A percentile compares a stretch with the other conserved stretches of the same genome.
These are phyloP conservation scores for Geophilus truncorum DNA, from an alignment of 2,888 invertebrate species.

Conservation along the genomic window DNA sequence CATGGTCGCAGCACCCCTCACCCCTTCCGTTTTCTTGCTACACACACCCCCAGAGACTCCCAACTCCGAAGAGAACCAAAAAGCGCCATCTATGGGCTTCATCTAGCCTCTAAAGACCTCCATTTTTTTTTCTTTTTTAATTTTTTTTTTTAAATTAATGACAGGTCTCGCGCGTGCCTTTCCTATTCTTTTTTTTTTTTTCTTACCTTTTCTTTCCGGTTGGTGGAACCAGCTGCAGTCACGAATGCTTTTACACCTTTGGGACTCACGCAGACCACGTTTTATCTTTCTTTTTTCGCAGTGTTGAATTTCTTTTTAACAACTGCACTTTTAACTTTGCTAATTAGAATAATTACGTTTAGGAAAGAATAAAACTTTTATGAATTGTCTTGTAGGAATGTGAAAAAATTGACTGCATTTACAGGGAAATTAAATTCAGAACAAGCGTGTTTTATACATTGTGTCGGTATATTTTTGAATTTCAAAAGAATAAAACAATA, in stretches of 20 bases:
- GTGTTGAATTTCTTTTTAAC: neutral
- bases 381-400: too few relatives aligned
- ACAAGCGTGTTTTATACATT: too few relatives aligned
- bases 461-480: too few relatives aligned
- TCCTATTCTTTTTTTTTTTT: neutral
- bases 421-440: too few relatives aligned
- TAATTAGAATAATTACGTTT: constrained; percentile 1
- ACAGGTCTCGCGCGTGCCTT: constrained; percentile 20
- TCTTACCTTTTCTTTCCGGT: constrained; percentile 1
- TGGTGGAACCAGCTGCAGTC: constrained; percentile 10
- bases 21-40: neutral
- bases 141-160: constrained; percentile 14
- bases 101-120: neutral
- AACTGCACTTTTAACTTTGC: neutral
- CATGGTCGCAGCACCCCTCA: neutral
- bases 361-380: neutral
- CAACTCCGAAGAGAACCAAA: neutral
- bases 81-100: neutral
- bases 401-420: too few relatives aligned
- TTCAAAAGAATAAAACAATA: neutral
- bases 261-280: neutral
- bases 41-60: neutral
- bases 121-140: neutral
- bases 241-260: constrained; percentile 12
- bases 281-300: neutral